Evolutionary conservation across 2,113 vertebrate genomes (phyloP), one percentile per base, ranked within the genome.

Genomic region (Manacus vitellinus): DNA sequence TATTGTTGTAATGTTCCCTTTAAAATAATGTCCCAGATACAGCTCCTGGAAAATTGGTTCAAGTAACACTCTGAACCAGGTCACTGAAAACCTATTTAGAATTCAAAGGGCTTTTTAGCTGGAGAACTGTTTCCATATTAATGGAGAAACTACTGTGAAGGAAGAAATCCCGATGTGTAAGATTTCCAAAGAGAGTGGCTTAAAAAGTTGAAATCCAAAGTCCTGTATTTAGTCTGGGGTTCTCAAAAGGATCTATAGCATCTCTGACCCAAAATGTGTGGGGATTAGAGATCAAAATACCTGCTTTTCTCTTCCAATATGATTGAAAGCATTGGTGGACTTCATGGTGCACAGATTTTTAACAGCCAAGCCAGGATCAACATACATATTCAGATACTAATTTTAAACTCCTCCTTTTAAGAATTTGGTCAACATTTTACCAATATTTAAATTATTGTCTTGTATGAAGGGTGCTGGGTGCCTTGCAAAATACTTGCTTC

Each of bases 1-100:
- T 93, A 24, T 37, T 81, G 79, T 83, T 73, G 52, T 49, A 71
- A 52, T 56, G 39, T 52, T 52, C 14, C 65, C 94, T 96, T 94
- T 94, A 96, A 97, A 96, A 96, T 96, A 65, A 89, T 89, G 94
- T 41, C 95, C 95, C 92, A 96, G 92, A 92, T 96, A 93, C 27
- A 85, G 83, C 62, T 93, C 76, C 47, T 89, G 85, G 52, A 93
- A 92, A 95, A 95, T 15, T 89, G 83, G 92, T 96, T 96, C 83
- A 84, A 88, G 83, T 86, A 65, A 88, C 83, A 82, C 30, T 85
- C 71, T 91, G 88, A 96, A 96, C 85, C 95, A 94, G 95, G 94
- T 96, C 95, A 93, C 90, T 37, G 56, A 75, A 81, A 95, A 61
- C 61, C 79, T 91, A 39, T 88, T 95, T 92, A 86, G 96, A 86